Conservation (phyloP, 1,140 invertebrate genomes). For the Dolichoris vasculosae region DNA sequence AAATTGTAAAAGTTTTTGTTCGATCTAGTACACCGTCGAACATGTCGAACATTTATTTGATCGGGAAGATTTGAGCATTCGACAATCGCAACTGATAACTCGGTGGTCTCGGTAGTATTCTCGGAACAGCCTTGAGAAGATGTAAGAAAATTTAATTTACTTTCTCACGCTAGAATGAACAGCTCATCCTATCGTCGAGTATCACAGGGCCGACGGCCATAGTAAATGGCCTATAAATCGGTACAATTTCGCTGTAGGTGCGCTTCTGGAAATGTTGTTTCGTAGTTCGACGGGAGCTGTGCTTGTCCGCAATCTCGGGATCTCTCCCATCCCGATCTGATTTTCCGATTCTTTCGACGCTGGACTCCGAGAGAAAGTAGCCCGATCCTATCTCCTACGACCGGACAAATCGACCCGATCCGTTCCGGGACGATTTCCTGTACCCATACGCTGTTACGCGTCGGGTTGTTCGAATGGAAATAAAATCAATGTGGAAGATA, state of each 20-base stretch:
- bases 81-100: neutral
- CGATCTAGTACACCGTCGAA: neutral
- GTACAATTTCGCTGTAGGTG: constrained; percentile 35
- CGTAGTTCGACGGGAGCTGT: neutral
- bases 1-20: neutral
- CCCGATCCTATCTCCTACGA: constrained; percentile 11
- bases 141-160: constrained; percentile 16
- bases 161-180: constrained; percentile 10
- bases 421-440: neutral
- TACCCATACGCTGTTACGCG: neutral
- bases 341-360: neutral
- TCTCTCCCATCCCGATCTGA: neutral
- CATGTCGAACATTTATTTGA: neutral
- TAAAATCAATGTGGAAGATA: neutral
- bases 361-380: constrained; percentile 15
- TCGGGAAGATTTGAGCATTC: neutral
- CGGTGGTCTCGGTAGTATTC: neutral
- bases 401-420: constrained; percentile 17
- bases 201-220: neutral
- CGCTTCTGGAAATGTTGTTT: constrained; percentile 17
- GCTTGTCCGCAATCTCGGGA: neutral
- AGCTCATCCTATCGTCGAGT: neutral
- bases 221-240: constrained; percentile 28
- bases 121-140: neutral
- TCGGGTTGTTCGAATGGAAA: neutral